Conservation (phyloP, 2,113 vertebrate genomes). For the Trochalopteron elliotii region DNA sequence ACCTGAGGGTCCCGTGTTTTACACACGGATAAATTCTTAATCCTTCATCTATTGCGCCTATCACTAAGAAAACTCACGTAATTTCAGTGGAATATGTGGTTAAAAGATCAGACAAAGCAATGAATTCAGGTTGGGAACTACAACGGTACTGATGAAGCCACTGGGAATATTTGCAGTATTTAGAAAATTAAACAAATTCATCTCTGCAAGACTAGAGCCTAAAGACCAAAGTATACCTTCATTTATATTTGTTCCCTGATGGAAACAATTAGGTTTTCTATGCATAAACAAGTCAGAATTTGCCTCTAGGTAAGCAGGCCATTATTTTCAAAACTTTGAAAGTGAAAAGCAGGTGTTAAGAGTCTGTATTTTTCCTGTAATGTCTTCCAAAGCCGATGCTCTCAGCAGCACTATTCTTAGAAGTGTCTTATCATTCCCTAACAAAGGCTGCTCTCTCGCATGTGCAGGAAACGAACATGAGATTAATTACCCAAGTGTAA, state of each 20-base stretch:
- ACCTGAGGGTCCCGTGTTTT: background rate
- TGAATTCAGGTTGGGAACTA: background rate
- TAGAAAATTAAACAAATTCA: background rate
- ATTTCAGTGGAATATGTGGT: background rate
- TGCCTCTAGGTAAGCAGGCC: background rate
- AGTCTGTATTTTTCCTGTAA: constrained; percentile 13
- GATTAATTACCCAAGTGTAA: constrained; percentile 60
- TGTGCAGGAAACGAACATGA: constrained; percentile 48
- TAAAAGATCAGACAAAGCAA: background rate
- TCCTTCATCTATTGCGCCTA: background rate
- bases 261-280: background rate
- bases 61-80: background rate
- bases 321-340: background rate
- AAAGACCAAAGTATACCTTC: background rate
- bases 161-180: background rate
- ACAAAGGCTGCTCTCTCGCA: constrained; percentile 59
- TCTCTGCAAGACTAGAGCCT: background rate
- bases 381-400: constrained; percentile 23
- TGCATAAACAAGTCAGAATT: background rate
- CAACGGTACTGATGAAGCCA: background rate
- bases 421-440: constrained; percentile 70
- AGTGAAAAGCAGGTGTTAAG: constrained; percentile 36
- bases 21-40: background rate
- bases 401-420: constrained; percentile 61
- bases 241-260: background rate